Percentiles rank a stretch among this genome's conserved stretches.
Conservation (phyloP, 1,140 invertebrate species). For the Coboldia fuscipes region DNA sequence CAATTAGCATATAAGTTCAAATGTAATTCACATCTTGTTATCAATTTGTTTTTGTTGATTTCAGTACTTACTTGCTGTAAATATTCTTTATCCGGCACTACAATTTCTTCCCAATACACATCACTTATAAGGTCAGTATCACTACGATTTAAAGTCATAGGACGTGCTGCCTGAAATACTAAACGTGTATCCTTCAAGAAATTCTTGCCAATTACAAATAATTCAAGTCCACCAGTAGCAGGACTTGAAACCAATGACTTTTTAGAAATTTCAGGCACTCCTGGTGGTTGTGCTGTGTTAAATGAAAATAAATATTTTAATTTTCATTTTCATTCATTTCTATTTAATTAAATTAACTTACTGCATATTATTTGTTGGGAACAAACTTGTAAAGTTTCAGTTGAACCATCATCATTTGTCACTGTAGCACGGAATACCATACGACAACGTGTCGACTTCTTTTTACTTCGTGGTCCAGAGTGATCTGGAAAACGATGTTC, state of each 20-base stretch:
- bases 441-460: constrained; percentile 85
- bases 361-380: constrained; percentile 90
- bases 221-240: constrained; percentile 62
- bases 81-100: constrained; percentile 63
- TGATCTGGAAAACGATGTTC: constrained; percentile 77
- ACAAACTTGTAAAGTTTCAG: constrained; percentile 74
- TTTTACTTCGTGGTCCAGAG: constrained; percentile 49
- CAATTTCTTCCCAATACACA: constrained; percentile 50
- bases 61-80: constrained; percentile 40
- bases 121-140: constrained; percentile 18
- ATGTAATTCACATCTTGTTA: neutral
- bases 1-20: neutral
- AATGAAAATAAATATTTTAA: constrained; percentile 4
- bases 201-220: constrained; percentile 92
- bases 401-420: constrained; percentile 43
- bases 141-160: constrained; percentile 17
- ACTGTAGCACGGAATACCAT: constrained; percentile 81
- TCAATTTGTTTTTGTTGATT: constrained; percentile 3
- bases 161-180: constrained; percentile 48
- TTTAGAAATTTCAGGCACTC: constrained; percentile 86
- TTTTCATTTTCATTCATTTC: neutral
- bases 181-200: constrained; percentile 87
- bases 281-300: constrained; percentile 71
- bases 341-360: constrained; percentile 30
- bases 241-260: constrained; percentile 66